phyloP scores from a whole-genome alignment of 2,888 invertebrate genomes.

The Hedychridium roseum region DNA sequence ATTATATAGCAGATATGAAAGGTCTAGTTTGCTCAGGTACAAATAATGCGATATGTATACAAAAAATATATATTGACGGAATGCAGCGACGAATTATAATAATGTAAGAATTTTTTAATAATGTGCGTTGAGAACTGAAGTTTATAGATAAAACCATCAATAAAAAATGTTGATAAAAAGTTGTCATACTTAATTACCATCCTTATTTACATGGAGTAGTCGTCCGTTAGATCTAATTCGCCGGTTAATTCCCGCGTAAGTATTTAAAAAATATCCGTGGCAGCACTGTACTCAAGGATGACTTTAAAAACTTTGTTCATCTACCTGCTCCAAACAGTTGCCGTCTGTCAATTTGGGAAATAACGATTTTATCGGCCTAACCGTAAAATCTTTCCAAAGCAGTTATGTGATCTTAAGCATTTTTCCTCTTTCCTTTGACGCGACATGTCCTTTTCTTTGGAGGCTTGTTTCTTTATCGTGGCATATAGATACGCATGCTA shows the following conservation, averaged over 20 bases:
- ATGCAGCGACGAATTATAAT: constrained; percentile 21
- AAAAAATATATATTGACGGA: constrained; percentile 25
- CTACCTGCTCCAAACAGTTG: too few species aligned
- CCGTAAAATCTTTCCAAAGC: too few species aligned
- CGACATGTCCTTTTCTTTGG: too few species aligned
- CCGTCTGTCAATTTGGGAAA: too few species aligned
- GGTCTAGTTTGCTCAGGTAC: constrained; percentile 38
- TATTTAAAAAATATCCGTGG: constrained; percentile 21
- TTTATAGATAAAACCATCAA: constrained; percentile 36
- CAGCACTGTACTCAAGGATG: constrained; percentile 22
- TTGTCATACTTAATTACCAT: constrained; percentile 14
- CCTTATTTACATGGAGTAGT: background rate
- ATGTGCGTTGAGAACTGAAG: constrained; percentile 38
- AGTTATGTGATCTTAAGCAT: too few species aligned
- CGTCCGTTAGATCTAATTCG: background rate
- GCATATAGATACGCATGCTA: constrained; percentile 25
- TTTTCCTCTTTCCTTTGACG: too few species aligned
- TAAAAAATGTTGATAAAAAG: constrained; percentile 34
- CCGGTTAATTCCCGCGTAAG: constrained; percentile 16
- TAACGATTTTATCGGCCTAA: too few species aligned
- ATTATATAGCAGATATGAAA: constrained; percentile 18
- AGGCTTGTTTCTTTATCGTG: constrained; percentile 19
- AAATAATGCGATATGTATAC: constrained; percentile 20
- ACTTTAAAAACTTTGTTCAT: constrained; percentile 29
- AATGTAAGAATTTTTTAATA: constrained; percentile 28